Conservation (phyloP, 2,797 vertebrate genomes). For the Selene dorsalis region DNA sequence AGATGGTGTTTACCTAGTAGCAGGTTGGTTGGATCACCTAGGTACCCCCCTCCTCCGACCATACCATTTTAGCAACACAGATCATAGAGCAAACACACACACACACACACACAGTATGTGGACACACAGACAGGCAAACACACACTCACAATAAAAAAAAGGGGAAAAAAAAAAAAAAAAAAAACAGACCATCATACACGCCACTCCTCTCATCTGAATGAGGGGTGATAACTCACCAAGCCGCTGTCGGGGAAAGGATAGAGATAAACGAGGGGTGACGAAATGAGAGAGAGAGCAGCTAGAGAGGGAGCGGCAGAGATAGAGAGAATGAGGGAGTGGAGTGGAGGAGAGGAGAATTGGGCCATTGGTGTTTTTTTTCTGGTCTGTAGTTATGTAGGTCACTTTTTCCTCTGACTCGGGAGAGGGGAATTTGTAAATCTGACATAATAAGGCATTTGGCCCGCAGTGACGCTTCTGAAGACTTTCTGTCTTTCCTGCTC, state of each 20-base stretch:
- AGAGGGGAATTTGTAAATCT: slow-evolving; percentile 87
- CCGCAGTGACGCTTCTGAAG: slow-evolving; percentile 81
- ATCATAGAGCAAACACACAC: slow-evolving; percentile 18
- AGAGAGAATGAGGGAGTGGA: slow-evolving; percentile 49
- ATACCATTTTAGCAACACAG: slow-evolving; percentile 80
- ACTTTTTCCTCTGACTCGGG: slow-evolving; percentile 66
- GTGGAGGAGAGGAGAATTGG: slow-evolving; percentile 70
- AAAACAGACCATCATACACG: slow-evolving; percentile 24
- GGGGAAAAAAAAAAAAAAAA: slow-evolving; percentile 5
- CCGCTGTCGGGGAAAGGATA: slow-evolving; percentile 71
- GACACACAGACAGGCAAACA: not conserved
- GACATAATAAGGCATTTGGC: slow-evolving; percentile 88
- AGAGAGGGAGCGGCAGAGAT: slow-evolving; percentile 61
- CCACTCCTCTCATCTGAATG: slow-evolving; percentile 71
- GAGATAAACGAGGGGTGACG: slow-evolving; percentile 74
- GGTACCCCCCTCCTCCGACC: slow-evolving; percentile 80
- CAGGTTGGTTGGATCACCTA: slow-evolving; percentile 88
- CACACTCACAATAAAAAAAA: slow-evolving; percentile 14
- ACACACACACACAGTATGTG: not conserved
- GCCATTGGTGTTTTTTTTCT: slow-evolving; percentile 71
- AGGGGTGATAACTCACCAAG: slow-evolving; percentile 74
- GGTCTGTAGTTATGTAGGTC: slow-evolving; percentile 83
- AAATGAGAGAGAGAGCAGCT: slow-evolving; percentile 70
- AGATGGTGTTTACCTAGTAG: slow-evolving; percentile 96
- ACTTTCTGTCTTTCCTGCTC: slow-evolving; percentile 60